These are phyloP conservation scores for Willisornis vidua DNA, from an alignment of 2,113 vertebrate species.

Conservation along the genomic window DNA sequence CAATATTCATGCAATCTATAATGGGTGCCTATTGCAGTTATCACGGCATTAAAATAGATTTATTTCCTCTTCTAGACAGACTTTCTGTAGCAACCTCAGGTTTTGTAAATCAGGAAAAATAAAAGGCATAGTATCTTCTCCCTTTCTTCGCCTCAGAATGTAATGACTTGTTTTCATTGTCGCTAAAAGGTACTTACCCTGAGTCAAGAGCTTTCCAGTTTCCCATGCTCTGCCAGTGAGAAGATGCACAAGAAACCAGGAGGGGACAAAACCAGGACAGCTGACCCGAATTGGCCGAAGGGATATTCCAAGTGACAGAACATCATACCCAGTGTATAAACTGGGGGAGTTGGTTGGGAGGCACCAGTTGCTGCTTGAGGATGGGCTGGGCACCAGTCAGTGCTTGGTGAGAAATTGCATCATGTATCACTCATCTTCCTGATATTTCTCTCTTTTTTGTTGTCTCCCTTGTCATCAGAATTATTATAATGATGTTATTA, in stretches of 20 bases:
- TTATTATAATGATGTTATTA: neutral
- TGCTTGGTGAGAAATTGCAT: neutral
- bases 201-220: neutral
- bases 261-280: neutral
- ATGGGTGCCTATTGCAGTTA: neutral
- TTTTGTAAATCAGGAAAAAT: neutral
- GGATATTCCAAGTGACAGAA: neutral
- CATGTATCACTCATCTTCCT: neutral
- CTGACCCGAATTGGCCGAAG: neutral
- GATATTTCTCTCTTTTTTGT: neutral
- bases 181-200: neutral
- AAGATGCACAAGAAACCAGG: neutral
- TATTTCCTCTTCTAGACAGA: neutral
- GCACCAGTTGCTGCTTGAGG: neutral
- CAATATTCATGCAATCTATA: neutral
- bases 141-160: neutral
- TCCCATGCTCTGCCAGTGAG: neutral
- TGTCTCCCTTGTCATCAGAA: neutral
- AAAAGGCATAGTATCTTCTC: neutral
- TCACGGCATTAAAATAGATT: neutral
- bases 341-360: neutral
- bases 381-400: neutral
- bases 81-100: neutral
- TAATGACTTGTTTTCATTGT: neutral
- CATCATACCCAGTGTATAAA: neutral